A percentile compares a stretch with the other conserved stretches of the same genome.
Evolutionary conservation across 2,113 vertebrate genomes (phyloP).

Genomic region (Greenwoodochromis staneri): DNA sequence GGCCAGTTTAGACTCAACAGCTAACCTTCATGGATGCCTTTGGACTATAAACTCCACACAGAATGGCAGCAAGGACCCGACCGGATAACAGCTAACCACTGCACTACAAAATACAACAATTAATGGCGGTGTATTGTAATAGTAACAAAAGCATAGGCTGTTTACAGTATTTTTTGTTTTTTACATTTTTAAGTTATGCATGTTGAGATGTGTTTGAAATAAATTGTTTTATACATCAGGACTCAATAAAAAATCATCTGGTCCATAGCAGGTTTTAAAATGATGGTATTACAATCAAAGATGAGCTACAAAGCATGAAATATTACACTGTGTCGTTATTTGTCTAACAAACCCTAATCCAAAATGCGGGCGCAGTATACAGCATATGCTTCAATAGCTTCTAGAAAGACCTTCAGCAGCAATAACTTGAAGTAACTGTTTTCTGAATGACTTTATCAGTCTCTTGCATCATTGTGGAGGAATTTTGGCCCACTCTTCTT

Average conservation of each 20-base stretch:
- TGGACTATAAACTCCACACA: background rate
- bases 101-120: background rate
- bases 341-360: background rate
- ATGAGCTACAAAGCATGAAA: background rate
- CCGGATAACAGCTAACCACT: background rate
- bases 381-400: background rate
- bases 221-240: background rate
- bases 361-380: accelerated
- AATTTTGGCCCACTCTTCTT: background rate
- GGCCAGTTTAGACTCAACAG: background rate
- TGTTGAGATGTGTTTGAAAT: background rate
- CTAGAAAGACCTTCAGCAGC: background rate
- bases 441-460: background rate
- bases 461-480: background rate
- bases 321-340: background rate
- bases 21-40: background rate
- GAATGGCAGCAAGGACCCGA: background rate
- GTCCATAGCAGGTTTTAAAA: background rate
- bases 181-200: background rate
- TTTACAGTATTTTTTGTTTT: background rate
- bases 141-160: background rate
- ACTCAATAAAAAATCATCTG: background rate
- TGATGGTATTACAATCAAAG: background rate
- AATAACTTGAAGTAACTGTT: background rate
- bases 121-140: background rate